Evolutionary conservation across 1,140 invertebrate species (phyloP), one percentile per base, ranked within the genome.

Genomic region (Pectinophora gossypiella): DNA sequence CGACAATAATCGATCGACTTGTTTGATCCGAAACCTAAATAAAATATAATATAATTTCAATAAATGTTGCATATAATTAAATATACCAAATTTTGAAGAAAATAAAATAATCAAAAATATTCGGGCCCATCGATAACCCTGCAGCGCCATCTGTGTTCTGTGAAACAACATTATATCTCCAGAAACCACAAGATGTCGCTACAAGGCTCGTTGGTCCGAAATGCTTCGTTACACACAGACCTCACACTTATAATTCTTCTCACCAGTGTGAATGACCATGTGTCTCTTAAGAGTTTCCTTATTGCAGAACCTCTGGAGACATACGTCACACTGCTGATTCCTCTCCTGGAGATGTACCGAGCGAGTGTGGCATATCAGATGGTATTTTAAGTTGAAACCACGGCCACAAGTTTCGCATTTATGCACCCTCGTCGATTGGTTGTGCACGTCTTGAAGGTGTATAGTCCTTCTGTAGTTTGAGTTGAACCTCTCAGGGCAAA

Each of bases 201-300:
- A n/a, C n/a, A n/a, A n/a, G n/a, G n/a, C n/a, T n/a, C n/a, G n/a
- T n/a, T n/a, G n/a, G n/a, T n/a, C n/a, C n/a, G n/a, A n/a, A n/a
- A n/a, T n/a, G n/a, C n/a, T n/a, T n/a, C n/a, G n/a, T n/a, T n/a
- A n/a, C n/a, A n/a, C n/a, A 62, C 93, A 94, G 1, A 90, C 77
- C 20, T 91, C 90, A 65, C 94, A 95, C 0, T 91, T 89, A 58
- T 92, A 92, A 9, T 94, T 93, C 46, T 94, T 94, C 56, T 94
- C 92, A 0, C 93, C 93, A 0, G 91, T 92, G 59, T 95, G 94
- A 15, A 89, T 85, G 2, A 89, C 85, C 60, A 89, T 86, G 45
- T 90, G 89, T 35, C 89, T 69, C 48, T 80, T 83, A 27, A 85
- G 50, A 0, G 78, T 77, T 23, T 85, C 75, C 50, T 90, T 90